These are phyloP conservation scores for Myioborus miniatus DNA, from an alignment of 2,797 vertebrate species.

Conservation along the genomic window DNA sequence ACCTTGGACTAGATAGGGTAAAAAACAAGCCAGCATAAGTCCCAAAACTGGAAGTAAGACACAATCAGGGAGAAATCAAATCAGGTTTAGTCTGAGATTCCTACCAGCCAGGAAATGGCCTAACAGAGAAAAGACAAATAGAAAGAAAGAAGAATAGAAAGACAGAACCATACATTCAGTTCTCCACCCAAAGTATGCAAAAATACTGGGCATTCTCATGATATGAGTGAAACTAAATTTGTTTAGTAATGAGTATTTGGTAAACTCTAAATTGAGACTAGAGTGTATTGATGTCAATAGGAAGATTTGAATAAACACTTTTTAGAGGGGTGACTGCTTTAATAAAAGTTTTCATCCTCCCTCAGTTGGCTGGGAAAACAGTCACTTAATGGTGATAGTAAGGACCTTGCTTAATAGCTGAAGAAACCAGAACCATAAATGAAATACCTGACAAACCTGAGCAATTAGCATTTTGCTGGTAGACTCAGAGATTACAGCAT, in stretches of 20 bases:
- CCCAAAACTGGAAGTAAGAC: background rate
- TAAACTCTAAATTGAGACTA: background rate
- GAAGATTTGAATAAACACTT: background rate
- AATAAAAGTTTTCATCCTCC: background rate
- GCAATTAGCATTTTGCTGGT: background rate
- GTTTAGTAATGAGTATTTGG: background rate
- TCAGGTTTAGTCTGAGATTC: background rate
- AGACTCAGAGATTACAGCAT: background rate
- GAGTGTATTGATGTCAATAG: background rate
- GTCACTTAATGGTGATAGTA: background rate
- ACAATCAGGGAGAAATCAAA: background rate
- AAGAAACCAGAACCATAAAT: background rate
- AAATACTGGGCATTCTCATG: background rate
- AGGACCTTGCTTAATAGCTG: background rate
- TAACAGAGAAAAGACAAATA: background rate
- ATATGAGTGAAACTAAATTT: background rate
- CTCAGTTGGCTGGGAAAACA: background rate
- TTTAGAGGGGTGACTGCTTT: background rate
- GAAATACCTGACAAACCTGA: background rate
- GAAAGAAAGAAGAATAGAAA: background rate
- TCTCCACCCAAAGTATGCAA: background rate
- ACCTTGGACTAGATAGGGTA: background rate
- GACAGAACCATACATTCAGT: background rate
- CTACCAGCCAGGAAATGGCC: background rate
- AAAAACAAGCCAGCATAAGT: background rate